Percentiles rank a stretch among this genome's conserved stretches.
phyloP scores from a whole-genome alignment of 2,797 vertebrate species.

The Diglossa cyanea region DNA sequence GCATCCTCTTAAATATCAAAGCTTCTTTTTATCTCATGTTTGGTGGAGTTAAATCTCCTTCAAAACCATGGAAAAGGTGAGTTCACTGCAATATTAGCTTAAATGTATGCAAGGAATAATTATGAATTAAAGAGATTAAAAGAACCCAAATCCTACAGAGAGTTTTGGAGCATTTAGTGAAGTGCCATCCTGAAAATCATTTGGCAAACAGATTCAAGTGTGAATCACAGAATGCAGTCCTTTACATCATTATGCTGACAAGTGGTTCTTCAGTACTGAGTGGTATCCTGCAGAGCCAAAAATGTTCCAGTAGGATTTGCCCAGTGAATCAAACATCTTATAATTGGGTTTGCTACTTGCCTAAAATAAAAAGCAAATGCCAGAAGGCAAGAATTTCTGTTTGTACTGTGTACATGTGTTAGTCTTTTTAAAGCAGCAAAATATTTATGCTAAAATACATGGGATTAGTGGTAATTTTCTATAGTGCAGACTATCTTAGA shows the following conservation, averaged over 20 bases:
- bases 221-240: conserved; percentile 32
- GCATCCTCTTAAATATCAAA: neutral
- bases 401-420: neutral
- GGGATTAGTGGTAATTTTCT: neutral
- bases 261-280: conserved; percentile 51
- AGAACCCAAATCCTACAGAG: neutral
- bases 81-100: neutral
- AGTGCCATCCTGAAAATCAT: conserved; percentile 11
- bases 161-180: neutral
- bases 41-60: neutral
- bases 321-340: conserved; percentile 44
- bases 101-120: neutral
- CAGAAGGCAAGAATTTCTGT: neutral
- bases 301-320: conserved; percentile 41
- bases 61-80: neutral
- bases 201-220: conserved; percentile 17
- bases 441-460: neutral
- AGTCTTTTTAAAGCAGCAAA: conserved; percentile 17
- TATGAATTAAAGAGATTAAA: neutral
- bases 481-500: neutral
- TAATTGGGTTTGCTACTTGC: conserved; percentile 27
- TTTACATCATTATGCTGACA: conserved; percentile 34
- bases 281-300: conserved; percentile 32
- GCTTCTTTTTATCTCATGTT: neutral
- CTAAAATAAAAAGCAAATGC: conserved; percentile 13